Conservation (phyloP, 2,888 invertebrate genomes). For the Lycophotia porphyrea region DNA sequence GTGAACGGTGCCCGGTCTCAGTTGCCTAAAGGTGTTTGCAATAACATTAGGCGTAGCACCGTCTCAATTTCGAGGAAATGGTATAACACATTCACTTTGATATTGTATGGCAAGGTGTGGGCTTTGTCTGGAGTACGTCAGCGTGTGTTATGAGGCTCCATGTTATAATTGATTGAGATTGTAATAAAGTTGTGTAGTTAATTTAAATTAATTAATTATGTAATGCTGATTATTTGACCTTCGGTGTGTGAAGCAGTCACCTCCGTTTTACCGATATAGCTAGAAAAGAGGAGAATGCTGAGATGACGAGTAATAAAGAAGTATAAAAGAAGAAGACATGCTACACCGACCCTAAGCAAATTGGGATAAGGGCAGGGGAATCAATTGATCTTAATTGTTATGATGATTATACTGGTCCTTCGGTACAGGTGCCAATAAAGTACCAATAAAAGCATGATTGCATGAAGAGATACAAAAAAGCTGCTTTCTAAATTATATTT, state of each 20-base stretch:
- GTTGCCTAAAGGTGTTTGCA: constrained; percentile 41
- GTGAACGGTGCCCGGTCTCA: constrained; percentile 17
- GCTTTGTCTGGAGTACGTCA: neutral
- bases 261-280: neutral
- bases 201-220: neutral
- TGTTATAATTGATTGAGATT: neutral
- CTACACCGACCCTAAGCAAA: neutral
- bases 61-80: constrained; percentile 23
- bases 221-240: neutral
- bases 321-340: neutral
- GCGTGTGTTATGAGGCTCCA: neutral
- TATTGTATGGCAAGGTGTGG: neutral
- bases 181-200: neutral
- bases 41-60: constrained; percentile 34
- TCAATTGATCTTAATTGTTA: neutral
- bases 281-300: neutral
- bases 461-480: neutral
- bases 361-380: neutral
- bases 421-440: neutral
- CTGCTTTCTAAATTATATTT: neutral
- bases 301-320: neutral
- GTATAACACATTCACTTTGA: constrained; percentile 23
- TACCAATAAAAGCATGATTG: neutral
- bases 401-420: neutral
- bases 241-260: neutral